A percentile compares a stretch with the other conserved stretches of the same genome.
Conservation (phyloP, 2,888 invertebrate genomes). For the Ennomos erosarius region DNA sequence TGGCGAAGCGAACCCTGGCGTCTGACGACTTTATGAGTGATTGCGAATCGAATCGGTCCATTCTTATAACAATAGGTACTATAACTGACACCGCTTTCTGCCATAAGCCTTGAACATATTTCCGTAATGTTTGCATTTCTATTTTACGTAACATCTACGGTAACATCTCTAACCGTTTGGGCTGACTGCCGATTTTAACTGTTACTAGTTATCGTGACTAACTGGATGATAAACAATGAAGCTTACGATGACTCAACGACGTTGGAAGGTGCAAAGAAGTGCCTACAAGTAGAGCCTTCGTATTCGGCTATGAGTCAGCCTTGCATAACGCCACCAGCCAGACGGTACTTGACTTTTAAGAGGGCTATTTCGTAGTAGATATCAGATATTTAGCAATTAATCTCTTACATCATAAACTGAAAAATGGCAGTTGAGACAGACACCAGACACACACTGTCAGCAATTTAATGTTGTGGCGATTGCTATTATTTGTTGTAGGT, state of each 20-base stretch:
- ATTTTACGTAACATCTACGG: conserved; percentile 57
- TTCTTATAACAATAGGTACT: conserved; percentile 40
- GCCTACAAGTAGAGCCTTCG: conserved; percentile 40
- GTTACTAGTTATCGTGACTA: conserved; percentile 36
- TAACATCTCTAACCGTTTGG: conserved; percentile 42
- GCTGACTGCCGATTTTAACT: conserved; percentile 35
- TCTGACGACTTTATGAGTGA: conserved; percentile 38
- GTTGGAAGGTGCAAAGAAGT: conserved; percentile 35
- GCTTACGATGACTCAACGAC: conserved; percentile 38
- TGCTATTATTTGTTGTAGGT: conserved; percentile 23
- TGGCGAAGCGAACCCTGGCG: conserved; percentile 33
- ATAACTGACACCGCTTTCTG: conserved; percentile 41
- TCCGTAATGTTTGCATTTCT: conserved; percentile 60
- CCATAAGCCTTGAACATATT: conserved; percentile 45
- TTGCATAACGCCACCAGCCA: conserved; percentile 59
- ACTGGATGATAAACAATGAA: conserved; percentile 40
- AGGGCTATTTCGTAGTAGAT: conserved; percentile 51
- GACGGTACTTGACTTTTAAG: conserved; percentile 51
- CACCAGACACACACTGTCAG: conserved; percentile 30
- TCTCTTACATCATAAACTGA: conserved; percentile 53
- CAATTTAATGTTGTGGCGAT: conserved; percentile 25
- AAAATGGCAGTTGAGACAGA: conserved; percentile 39
- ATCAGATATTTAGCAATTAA: conserved; percentile 51
- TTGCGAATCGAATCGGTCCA: conserved; percentile 46
- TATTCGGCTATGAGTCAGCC: conserved; percentile 59